Evolutionary conservation across 2,113 vertebrate species (phyloP).

Genomic region (Muscicapa adusta): DNA sequence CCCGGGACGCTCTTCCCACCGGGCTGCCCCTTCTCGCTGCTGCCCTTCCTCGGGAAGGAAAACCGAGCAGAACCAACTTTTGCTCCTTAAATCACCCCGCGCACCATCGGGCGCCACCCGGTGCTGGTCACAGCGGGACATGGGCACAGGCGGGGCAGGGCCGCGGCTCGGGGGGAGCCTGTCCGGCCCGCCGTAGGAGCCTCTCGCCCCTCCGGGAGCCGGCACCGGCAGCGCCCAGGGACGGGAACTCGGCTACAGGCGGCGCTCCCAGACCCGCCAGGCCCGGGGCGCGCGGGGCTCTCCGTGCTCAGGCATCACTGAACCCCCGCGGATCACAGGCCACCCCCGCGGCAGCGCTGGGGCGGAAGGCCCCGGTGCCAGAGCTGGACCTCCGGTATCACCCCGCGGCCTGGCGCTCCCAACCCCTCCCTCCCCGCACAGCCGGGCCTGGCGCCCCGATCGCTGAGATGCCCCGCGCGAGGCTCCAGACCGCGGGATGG

Average conservation of each 20-base stretch:
- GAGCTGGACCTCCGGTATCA: background rate
- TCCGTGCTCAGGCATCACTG: background rate
- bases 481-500: background rate
- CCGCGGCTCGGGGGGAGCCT: fast-evolving
- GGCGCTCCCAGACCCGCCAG: background rate
- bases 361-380: background rate
- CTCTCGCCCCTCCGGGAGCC: background rate
- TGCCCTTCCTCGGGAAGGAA: background rate
- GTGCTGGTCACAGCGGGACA: background rate
- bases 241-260: background rate
- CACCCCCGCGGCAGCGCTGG: background rate
- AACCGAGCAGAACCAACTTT: background rate
- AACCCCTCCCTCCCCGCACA: background rate
- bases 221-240: background rate
- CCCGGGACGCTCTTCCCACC: no score
- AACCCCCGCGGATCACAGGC: background rate
- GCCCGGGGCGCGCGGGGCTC: background rate
- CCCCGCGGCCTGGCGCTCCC: background rate
- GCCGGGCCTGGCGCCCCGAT: background rate
- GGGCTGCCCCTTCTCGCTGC: background rate
- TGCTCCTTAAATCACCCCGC: fast-evolving
- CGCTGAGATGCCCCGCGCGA: background rate
- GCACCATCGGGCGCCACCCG: background rate
- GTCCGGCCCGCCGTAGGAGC: fast-evolving
- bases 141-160: fast-evolving